Base-by-base conservation (phyloP, 2,113 vertebrate species). In the Pelusios castaneus region DNA sequence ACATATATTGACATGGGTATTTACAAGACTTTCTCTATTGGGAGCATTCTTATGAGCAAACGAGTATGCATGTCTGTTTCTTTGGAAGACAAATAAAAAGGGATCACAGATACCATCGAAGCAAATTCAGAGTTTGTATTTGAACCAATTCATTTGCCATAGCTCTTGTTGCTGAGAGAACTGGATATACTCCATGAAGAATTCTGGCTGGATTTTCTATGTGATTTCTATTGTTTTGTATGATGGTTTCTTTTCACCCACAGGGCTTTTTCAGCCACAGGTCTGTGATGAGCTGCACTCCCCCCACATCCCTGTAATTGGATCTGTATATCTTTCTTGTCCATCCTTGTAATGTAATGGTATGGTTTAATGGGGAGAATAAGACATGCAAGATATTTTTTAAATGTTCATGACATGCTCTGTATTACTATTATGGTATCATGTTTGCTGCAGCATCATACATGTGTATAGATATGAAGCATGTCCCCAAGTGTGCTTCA, bases 71-170 rank as follows among this genome's bases (percentile, higher is more conserved):
- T 38, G n/a, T n/a, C 27, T 73, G 87, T 84, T 29, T 60, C 11
- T 27, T 8, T 16, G 8, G 55, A 82, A 88, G 82, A 9, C 25
- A 29, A 8, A 4, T 25, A 8, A 41, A 38, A 85, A 83, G 24
- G 6, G 9, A 47, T 6, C 52, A 6, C 22, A 12, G 49, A 19
- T 77, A 19, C 10, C 10, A 22, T 2, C 6, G 6, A 16, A 70
- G 82, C 29, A 85, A 29, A 2, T 47, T 22, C n/a, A 13, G 10
- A 3, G 0, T 0, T 9, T n/a, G 73, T 82, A 1, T 58, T 54
- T 51, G 2, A 83, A 45, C 31, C 25, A 29, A 24, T 13, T 41
- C 6, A 4, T 11, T 52, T 87, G 27, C 75, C 17, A 10, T 80
- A 38, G 22, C 24, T 82, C 63, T 60, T 31, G 4, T 45, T 78